A percentile compares a stretch with the other conserved stretches of the same genome.
Evolutionary conservation across 2,888 invertebrate genomes (phyloP).

Genomic region (Aporophyla lueneburgensis): DNA sequence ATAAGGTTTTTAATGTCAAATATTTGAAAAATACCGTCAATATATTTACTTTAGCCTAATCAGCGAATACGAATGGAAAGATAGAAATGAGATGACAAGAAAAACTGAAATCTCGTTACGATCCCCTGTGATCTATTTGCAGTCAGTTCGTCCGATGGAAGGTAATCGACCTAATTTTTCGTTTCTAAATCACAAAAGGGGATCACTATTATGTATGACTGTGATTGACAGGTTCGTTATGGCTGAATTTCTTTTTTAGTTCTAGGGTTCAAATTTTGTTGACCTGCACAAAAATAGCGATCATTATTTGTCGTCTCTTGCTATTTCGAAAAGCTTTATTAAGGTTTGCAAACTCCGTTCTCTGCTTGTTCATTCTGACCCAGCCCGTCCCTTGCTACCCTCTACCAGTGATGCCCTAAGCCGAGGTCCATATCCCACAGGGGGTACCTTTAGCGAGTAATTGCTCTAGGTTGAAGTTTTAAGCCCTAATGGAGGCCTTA

Average conservation of each 20-base stretch:
- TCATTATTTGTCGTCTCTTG: no score
- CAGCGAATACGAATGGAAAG: slow-evolving; percentile 19
- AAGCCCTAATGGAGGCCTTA: no score
- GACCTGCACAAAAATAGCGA: not conserved
- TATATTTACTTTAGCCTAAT: slow-evolving; percentile 17
- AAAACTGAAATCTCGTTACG: slow-evolving; percentile 34
- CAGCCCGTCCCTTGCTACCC: no score
- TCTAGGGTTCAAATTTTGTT: not conserved
- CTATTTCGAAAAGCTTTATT: not conserved
- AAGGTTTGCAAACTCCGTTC: not conserved
- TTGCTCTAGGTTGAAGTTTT: no score
- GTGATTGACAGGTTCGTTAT: not conserved
- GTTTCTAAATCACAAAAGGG: slow-evolving; percentile 40
- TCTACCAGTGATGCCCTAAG: no score
- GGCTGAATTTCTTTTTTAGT: not conserved
- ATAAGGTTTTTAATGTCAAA: slow-evolving; percentile 15
- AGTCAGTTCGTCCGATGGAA: slow-evolving; percentile 22
- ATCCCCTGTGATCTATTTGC: slow-evolving; percentile 45
- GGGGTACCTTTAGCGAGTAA: no score
- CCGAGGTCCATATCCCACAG: no score
- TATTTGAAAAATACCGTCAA: slow-evolving; percentile 11
- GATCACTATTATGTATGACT: slow-evolving; percentile 12
- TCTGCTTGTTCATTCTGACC: no score
- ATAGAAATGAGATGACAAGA: slow-evolving; percentile 45
- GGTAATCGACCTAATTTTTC: slow-evolving; percentile 51